phyloP scores from a whole-genome alignment of 2,113 vertebrate genomes.

The Callionymus lyra region DNA sequence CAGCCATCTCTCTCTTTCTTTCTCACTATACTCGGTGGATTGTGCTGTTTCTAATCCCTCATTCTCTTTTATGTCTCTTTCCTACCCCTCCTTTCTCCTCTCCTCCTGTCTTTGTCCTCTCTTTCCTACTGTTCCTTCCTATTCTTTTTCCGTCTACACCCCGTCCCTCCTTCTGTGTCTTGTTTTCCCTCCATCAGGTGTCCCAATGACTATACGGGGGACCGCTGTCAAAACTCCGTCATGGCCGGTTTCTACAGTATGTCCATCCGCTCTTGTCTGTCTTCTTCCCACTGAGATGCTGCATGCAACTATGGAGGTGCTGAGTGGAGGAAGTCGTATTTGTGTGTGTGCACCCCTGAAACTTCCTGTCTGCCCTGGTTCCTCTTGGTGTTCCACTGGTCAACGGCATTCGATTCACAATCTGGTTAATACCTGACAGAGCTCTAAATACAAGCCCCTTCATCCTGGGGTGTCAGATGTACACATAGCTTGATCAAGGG shows the following conservation, averaged over 20 bases:
- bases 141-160: slow-evolving; percentile 7
- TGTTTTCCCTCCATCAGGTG: slow-evolving; percentile 87
- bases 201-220: slow-evolving; percentile 99
- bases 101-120: slow-evolving; percentile 21
- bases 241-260: slow-evolving; percentile 99
- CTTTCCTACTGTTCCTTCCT: slow-evolving; percentile 28
- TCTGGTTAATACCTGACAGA: neutral
- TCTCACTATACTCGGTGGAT: slow-evolving; percentile 41
- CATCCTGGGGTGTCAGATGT: too few relatives aligned
- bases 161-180: slow-evolving; percentile 48
- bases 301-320: slow-evolving; percentile 49
- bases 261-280: slow-evolving; percentile 79
- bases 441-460: neutral
- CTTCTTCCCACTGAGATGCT: slow-evolving; percentile 49
- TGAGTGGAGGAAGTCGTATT: slow-evolving; percentile 21
- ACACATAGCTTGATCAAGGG: slow-evolving; percentile 15
- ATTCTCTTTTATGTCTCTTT: slow-evolving; percentile 47
- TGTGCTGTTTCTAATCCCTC: slow-evolving; percentile 65
- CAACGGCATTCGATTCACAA: neutral
- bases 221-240: slow-evolving; percentile 99
- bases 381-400: slow-evolving; percentile 34
- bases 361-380: slow-evolving; percentile 38
- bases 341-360: slow-evolving; percentile 30
- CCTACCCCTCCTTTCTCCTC: slow-evolving; percentile 19
- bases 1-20: slow-evolving; percentile 36